Evolutionary conservation across 92 coral and sea anemone species (phyloP).

Genomic region (Virgularia gustaviana): DNA sequence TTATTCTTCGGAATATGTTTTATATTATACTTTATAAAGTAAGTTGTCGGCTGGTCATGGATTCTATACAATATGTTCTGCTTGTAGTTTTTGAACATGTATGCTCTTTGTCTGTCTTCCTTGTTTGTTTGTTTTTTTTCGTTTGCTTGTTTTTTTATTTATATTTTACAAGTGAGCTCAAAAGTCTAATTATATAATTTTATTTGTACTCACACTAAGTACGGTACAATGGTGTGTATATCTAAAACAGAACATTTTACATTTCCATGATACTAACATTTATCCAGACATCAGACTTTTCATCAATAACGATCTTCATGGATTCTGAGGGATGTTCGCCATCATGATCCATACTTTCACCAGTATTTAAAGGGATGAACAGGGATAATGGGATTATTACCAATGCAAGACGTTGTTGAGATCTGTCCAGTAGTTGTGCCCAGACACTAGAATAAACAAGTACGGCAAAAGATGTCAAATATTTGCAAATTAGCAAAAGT

Average conservation of each 20-base stretch:
- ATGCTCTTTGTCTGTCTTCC: no score
- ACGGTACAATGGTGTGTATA: neutral
- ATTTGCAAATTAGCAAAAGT: neutral
- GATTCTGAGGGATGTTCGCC: constrained; percentile 64
- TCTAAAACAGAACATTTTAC: neutral
- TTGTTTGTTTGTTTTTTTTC: no score
- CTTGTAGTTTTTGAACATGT: no score
- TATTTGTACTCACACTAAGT: no score
- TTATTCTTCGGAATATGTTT: no score
- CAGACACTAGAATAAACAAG: constrained; percentile 61
- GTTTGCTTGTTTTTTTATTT: no score
- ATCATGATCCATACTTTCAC: constrained; percentile 34
- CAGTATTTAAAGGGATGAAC: constrained; percentile 54
- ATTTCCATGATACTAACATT: no score
- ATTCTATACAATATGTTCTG: no score
- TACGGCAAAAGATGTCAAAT: neutral
- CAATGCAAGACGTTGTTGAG: constrained; percentile 80
- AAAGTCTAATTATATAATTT: neutral
- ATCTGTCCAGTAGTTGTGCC: constrained; percentile 81
- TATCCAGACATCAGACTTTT: constrained; percentile 88
- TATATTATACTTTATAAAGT: no score
- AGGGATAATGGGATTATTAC: constrained; percentile 79
- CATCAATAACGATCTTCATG: constrained; percentile 84
- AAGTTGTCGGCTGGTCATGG: no score
- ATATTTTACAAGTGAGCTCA: no score